phyloP scores from a whole-genome alignment of 2,797 vertebrate species.

The Pantherophis alleghaniensis region DNA sequence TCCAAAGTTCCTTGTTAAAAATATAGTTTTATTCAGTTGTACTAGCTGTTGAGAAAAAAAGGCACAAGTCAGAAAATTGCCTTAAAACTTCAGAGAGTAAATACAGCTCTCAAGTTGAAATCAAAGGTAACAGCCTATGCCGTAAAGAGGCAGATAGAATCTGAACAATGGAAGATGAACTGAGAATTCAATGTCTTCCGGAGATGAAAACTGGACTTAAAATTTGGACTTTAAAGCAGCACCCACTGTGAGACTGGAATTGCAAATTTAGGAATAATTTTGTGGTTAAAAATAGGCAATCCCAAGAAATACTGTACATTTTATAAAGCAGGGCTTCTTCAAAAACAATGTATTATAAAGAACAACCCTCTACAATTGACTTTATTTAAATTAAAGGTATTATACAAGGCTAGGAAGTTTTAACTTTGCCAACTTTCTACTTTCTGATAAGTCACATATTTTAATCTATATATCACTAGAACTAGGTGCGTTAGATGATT shows the following conservation, averaged over 20 bases:
- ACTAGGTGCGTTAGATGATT: not conserved
- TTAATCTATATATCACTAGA: not conserved
- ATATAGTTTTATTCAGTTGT: not conserved
- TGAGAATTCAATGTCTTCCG: not conserved
- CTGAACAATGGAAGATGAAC: not conserved
- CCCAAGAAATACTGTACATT: not conserved
- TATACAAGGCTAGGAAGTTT: not conserved
- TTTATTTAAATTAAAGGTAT: not conserved
- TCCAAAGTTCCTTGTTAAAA: not conserved
- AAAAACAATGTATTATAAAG: not conserved
- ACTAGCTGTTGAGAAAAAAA: not conserved
- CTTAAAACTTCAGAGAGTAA: not conserved
- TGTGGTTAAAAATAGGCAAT: not conserved
- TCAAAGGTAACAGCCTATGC: not conserved
- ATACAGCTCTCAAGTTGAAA: not conserved
- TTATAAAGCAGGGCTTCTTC: not conserved
- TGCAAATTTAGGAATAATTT: not conserved
- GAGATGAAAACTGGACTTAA: not conserved
- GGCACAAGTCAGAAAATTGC: not conserved
- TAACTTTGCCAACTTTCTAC: not conserved
- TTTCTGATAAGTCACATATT: not conserved
- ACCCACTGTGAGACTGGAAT: not conserved
- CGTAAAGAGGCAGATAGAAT: not conserved
- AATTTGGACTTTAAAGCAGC: not conserved
- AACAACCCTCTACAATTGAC: not conserved